A percentile compares a stretch with the other conserved stretches of the same genome.
phyloP scores from a whole-genome alignment of 2,113 vertebrate genomes.

The Xenopus borealis region DNA sequence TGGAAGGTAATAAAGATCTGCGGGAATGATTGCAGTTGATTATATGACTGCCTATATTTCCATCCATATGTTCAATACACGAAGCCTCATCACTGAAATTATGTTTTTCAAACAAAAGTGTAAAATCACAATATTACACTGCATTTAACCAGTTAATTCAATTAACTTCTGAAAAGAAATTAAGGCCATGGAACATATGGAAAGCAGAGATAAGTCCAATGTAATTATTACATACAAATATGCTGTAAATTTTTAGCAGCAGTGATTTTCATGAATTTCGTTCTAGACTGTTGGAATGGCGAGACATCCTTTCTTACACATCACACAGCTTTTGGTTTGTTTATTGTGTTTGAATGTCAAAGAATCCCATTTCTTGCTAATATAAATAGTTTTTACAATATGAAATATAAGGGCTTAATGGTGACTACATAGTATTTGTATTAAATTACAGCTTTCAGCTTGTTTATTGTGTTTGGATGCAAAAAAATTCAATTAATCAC shows the following conservation, averaged over 20 bases:
- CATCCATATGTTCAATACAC: background rate
- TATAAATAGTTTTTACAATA: too few species aligned
- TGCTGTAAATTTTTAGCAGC: slow-evolving; percentile 32
- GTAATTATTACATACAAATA: slow-evolving; percentile 42
- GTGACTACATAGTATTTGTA: too few species aligned
- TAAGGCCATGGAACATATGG: slow-evolving; percentile 38
- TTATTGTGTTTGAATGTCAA: too few species aligned
- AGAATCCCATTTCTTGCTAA: too few species aligned
- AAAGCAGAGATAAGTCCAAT: slow-evolving; percentile 37
- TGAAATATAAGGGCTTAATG: too few species aligned
- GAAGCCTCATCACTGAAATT: slow-evolving; percentile 6
- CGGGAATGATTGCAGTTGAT: slow-evolving; percentile 2
- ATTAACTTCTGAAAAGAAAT: slow-evolving; percentile 35
- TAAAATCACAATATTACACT: slow-evolving; percentile 25
- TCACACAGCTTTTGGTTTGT: background rate
- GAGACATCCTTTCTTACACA: slow-evolving; percentile 8
- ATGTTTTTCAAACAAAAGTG: slow-evolving; percentile 13
- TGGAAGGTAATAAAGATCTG: slow-evolving; percentile 3
- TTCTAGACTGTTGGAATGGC: slow-evolving; percentile 5
- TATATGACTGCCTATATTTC: background rate
- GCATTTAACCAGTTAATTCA: slow-evolving; percentile 38
- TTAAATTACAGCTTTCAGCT: too few species aligned
- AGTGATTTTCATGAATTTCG: slow-evolving; percentile 18
- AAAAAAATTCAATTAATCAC: too few species aligned
- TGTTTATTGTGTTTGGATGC: too few species aligned